Evolutionary conservation across 2,797 vertebrate genomes (phyloP), one percentile per base, ranked within the genome.

Genomic region (Scomberomorus guttatus): DNA sequence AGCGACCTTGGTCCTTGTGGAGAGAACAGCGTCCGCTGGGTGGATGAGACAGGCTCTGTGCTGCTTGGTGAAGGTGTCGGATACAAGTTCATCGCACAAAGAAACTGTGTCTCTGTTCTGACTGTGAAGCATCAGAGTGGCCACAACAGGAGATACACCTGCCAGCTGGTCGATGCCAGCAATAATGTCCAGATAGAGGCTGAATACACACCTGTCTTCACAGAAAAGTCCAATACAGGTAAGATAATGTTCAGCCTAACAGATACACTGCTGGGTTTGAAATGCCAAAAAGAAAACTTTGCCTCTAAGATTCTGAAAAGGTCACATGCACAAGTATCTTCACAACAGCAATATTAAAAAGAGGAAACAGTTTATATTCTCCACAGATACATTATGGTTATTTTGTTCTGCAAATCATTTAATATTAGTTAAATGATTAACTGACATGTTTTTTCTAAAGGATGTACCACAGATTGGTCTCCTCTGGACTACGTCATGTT

Each of bases 131-230:
- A 0, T 52, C 69, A 60, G 55, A 56, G 12, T 5, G 29, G 5
- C 2, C 1, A 2, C 37, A 42, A 59, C 51, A 84, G 65, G 55
- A 84, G 0, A 6, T 87, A 67, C 79, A 81, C 34, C 55, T 90
- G 89, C 66, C 77, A 65, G 65, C 10, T 63, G 6, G 1, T 73
- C 12, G 0, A 70, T 8, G 0, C 57, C 7, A 0, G 0, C 0
- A 29, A 39, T 3, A 11, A 0, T 0, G 50, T 52, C 1, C 2
- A 0, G 75, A 20, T 59, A 46, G 1, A 80, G 6, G 63, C n/a
- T 12, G 32, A 63, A 1, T 85, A 80, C 89, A 17, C 75, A 37
- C 17, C 39, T 44, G 60, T 3, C 3, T 62, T 37, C 69, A 17
- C 11, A 25, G 52, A 22, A 52, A 32, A 51, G n/a, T 3, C 62